A percentile compares a stretch with the other conserved stretches of the same genome.
Evolutionary conservation across 1,140 invertebrate genomes (phyloP).

Genomic region (Drosophila quadrilineata): DNA sequence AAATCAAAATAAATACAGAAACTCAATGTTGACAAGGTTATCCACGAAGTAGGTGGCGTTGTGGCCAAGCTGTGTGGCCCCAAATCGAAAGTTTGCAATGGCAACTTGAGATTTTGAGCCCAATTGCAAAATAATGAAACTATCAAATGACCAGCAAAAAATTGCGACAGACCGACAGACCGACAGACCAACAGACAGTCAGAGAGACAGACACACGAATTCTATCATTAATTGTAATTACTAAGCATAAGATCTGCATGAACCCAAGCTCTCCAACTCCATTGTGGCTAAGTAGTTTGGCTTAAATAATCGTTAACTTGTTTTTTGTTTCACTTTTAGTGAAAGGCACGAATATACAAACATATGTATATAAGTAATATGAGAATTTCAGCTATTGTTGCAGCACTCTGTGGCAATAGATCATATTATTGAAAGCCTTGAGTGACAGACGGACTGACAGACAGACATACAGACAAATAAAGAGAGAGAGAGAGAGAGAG

Average conservation of each 20-base stretch:
- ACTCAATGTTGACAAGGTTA: slow-evolving; percentile 63
- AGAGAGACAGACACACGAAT: not conserved
- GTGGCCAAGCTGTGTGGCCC: slow-evolving; percentile 14
- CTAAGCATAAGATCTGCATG: not conserved
- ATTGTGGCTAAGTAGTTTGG: slow-evolving; percentile 23
- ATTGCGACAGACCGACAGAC: too few relatives aligned
- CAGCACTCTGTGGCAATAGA: slow-evolving; percentile 34
- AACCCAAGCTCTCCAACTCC: not conserved
- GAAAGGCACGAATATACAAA: too few relatives aligned
- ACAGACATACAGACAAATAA: too few relatives aligned
- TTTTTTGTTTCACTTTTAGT: too few relatives aligned
- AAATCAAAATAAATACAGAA: not conserved
- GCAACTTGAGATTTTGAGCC: slow-evolving; percentile 50
- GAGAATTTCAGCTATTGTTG: slow-evolving; percentile 61
- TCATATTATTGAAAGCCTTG: too few relatives aligned
- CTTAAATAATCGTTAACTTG: slow-evolving; percentile 13
- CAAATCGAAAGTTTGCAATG: slow-evolving; percentile 65
- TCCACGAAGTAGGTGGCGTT: slow-evolving; percentile 61
- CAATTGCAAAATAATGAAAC: slow-evolving; percentile 50
- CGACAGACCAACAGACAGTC: too few relatives aligned
- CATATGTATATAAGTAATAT: too few relatives aligned
- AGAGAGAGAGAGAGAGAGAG: too few relatives aligned
- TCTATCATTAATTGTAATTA: not conserved
- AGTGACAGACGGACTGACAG: too few relatives aligned
- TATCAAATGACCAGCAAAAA: slow-evolving; percentile 56